Conservation (phyloP, 1,140 invertebrate species). For the Pogonomyrmex californicus region DNA sequence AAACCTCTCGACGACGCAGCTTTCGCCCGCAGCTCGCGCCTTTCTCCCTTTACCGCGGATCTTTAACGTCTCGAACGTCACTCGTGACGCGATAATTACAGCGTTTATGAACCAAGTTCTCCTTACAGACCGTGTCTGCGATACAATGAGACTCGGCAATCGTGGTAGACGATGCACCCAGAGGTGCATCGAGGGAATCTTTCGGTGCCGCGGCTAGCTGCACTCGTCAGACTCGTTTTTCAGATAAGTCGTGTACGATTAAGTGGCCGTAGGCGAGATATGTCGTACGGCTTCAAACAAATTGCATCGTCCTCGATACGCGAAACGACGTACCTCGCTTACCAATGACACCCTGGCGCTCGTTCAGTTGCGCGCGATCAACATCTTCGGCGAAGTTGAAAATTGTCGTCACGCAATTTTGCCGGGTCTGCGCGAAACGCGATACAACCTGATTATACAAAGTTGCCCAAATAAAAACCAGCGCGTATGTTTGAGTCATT, state of each 20-base stretch:
- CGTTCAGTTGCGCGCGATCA: constrained; percentile 69
- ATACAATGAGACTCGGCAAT: constrained; percentile 18
- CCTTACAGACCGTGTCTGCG: constrained; percentile 11
- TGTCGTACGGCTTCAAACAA: constrained; percentile 61
- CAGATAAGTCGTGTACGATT: constrained; percentile 37
- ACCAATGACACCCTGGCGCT: constrained; percentile 64
- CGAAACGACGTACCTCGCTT: constrained; percentile 53
- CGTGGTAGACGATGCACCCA: not conserved
- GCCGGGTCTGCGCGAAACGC: not conserved
- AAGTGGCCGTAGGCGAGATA: constrained; percentile 58
- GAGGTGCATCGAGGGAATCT: not conserved
- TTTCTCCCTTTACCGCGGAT: constrained; percentile 22
- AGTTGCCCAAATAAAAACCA: not conserved
- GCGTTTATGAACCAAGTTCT: not conserved
- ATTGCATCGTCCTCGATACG: constrained; percentile 58
- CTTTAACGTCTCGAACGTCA: not conserved
- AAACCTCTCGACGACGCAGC: not conserved
- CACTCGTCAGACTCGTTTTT: constrained; percentile 1
- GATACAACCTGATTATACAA: not conserved
- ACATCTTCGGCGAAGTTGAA: constrained; percentile 66
- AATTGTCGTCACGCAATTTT: constrained; percentile 53
- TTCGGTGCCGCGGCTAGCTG: not conserved
- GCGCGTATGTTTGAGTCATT: not conserved
- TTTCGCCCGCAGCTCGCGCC: constrained; percentile 9
- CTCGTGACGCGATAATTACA: constrained; percentile 40